Evolutionary conservation across 2,113 vertebrate genomes (phyloP), one percentile per base, ranked within the genome.

Genomic region (Thunnus maccoyii): DNA sequence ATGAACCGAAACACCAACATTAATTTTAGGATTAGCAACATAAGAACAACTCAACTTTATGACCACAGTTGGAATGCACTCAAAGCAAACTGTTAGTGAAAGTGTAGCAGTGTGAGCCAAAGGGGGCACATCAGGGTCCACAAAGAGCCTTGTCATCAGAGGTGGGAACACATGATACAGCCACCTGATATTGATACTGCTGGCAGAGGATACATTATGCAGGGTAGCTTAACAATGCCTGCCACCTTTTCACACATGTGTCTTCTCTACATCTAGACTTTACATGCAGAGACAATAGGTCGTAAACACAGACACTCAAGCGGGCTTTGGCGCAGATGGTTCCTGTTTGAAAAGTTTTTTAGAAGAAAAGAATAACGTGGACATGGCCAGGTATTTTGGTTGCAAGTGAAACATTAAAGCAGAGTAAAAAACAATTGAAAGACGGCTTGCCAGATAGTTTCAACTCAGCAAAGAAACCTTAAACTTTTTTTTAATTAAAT

Each of bases 121-220:
- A 50, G 65, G 41, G 57, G 62, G 76, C 66, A 47, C 86, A 72
- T 76, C 69, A 18, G 61, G 85, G 72, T 47, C 83, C 77, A 66
- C 82, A 86, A 47, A 80, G 77, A 87, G 65, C 15, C 17, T 51
- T 77, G 78, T 89, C 80, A 74, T 76, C 73, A 25, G 70, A 75
- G 79, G 80, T 78, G 68, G 73, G 48, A 81, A 73, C 77, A 88
- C 82, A 76, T 51, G 81, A 91, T 77, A 75, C 65, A 78, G 72
- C 30, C 51, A 65, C 46, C 56, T 3, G 68, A 85, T 65, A 87
- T n/a, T 13, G 44, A 85, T 48, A 72, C 75, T 14, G 44, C 66
- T 85, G 69, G 55, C 60, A 44, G 17, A 65, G 56, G 54, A 80
- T 51, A 50, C 68, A 48, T 80, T 80, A 86, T 63, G 58, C 69